Base-by-base conservation (phyloP, 2,113 vertebrate genomes). In the Strix aluco region DNA sequence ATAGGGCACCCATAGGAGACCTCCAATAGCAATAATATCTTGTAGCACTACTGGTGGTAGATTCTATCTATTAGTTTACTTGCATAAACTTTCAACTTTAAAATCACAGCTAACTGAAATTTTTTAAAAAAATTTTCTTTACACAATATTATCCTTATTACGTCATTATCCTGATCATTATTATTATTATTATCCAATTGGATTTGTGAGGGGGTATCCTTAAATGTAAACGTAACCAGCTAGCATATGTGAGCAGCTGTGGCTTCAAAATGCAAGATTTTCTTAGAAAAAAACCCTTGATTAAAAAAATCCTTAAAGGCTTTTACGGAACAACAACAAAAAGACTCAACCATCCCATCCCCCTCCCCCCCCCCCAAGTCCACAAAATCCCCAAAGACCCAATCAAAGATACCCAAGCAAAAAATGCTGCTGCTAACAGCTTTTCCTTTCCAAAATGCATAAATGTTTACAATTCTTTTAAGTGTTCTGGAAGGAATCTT, bases 321-420 rank as follows among this genome's bases (percentile, higher is more conserved):
- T 71, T 82, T 77, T 65, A 88, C 59, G 44, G 22, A 67, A 61
- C 14, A 49, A 55, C 16, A 47, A 40, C 14, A 54, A 47, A 38
- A 9, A 14, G 25, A 8, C 4, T 4, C 7, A 78, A 36, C 51
- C 9, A n/a, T 21, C 5, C 4, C 44, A 44, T 44, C 44, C 7
- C 12, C 1, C 22, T 13, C 6, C 1, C 51, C 5, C 1, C 29
- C 19, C 3, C 1, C 4, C 42, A 55, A 66, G n/a, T 13, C 34
- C 26, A 46, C 26, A 51, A 46, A 46, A 44, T 49, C 8, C 13
- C 36, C 15, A 11, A 62, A 54, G 6, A 61, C 5, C 4, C 22
- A 59, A 27, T 4, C 17, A 36, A 67, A 52, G 34, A 38, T 11
- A 40, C 23, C 5, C 54, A 47, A 77, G 23, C 5, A 49, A 62